phyloP scores from a whole-genome alignment of 1,140 invertebrate species.

The Musca vetustissima region DNA sequence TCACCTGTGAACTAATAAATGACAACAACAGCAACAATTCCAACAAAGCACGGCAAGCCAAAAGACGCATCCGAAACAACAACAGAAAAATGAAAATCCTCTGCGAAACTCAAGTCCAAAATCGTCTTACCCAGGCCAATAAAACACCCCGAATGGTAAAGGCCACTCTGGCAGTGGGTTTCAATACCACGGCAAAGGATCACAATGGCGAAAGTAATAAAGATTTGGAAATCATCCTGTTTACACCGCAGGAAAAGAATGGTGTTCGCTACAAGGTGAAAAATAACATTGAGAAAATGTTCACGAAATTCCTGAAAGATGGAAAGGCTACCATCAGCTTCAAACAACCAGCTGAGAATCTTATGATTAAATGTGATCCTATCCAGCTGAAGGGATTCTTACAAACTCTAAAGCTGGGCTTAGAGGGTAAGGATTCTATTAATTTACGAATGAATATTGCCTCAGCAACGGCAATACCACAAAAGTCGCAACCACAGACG shows the following conservation, averaged over 20 bases:
- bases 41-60: neutral
- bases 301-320: constrained; percentile 69
- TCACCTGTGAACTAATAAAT: too few relatives aligned
- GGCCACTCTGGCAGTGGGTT: constrained; percentile 68
- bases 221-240: constrained; percentile 65
- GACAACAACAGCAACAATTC: neutral
- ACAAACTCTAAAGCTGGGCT: constrained; percentile 62
- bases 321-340: constrained; percentile 75
- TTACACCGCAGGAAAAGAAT: constrained; percentile 65
- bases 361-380: constrained; percentile 67
- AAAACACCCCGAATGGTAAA: constrained; percentile 58
- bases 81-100: constrained; percentile 72
- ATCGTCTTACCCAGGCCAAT: constrained; percentile 58
- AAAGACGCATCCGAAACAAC: neutral
- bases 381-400: constrained; percentile 71
- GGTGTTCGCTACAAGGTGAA: constrained; percentile 69
- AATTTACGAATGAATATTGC: constrained; percentile 60
- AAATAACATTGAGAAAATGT: constrained; percentile 66
- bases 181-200: constrained; percentile 50
- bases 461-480: constrained; percentile 56
- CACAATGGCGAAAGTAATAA: constrained; percentile 38
- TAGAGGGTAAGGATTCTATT: constrained; percentile 63
- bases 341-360: constrained; percentile 67
- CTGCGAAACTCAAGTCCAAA: constrained; percentile 66
- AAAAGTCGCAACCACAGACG: constrained; percentile 55